Percentiles rank a stretch among this genome's conserved stretches.
These are phyloP conservation scores for Holothuria scabra DNA, from an alignment of 53 echinoderm and acorn worm species.

Conservation along the genomic window DNA sequence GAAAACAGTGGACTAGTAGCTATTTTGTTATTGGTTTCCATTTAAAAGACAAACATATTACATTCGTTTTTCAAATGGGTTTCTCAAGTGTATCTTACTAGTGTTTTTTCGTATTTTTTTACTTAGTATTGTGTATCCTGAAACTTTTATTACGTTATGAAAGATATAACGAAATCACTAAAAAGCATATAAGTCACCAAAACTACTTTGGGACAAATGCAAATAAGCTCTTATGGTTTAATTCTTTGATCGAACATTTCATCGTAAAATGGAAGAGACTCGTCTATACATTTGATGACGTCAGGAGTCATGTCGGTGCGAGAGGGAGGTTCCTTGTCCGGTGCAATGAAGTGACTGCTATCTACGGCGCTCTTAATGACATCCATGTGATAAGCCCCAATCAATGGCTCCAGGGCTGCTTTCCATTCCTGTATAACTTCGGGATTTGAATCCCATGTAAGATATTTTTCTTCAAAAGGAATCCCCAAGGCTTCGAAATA, in stretches of 20 bases:
- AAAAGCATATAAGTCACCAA: too few relatives aligned
- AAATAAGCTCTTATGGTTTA: too few relatives aligned
- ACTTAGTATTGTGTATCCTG: too few relatives aligned
- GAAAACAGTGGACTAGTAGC: too few relatives aligned
- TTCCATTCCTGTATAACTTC: neutral
- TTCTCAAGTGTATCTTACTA: too few relatives aligned
- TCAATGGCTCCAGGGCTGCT: neutral
- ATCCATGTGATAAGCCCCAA: neutral
- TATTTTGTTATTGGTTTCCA: too few relatives aligned
- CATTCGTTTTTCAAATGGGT: too few relatives aligned
- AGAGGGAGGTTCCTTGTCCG: neutral
- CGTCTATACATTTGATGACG: conserved; percentile 3
- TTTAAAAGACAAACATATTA: too few relatives aligned
- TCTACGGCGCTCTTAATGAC: neutral
- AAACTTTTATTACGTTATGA: too few relatives aligned
- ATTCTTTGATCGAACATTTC: conserved; percentile 6
- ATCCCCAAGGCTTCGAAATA: neutral
- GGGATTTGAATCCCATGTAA: neutral
- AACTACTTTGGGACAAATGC: too few relatives aligned
- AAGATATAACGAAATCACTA: too few relatives aligned
- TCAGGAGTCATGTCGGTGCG: neutral
- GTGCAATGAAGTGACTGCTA: neutral
- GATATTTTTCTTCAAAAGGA: neutral
- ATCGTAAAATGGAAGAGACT: neutral
- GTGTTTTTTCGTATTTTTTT: too few relatives aligned